Evolutionary conservation across 2,113 vertebrate genomes (phyloP).

Genomic region (Hydrochoerus hydrochaeris): DNA sequence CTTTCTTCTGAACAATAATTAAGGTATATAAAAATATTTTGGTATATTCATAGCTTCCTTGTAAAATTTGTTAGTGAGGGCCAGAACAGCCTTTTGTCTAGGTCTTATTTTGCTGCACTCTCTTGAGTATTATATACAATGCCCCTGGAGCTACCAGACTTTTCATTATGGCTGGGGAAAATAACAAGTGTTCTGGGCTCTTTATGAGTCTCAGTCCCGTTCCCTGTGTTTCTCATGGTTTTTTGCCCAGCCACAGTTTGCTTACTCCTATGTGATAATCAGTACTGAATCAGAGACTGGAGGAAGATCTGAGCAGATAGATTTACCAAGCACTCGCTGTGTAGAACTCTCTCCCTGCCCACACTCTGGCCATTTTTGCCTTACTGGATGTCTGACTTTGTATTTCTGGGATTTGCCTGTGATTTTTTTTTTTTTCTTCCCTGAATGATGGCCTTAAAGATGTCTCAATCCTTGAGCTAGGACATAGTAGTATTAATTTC

Average conservation of each 20-base stretch:
- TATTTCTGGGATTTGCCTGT: background rate
- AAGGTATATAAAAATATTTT: background rate
- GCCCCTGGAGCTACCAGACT: background rate
- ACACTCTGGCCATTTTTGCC: too few species aligned
- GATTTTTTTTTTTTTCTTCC: too few species aligned
- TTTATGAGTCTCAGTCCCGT: background rate
- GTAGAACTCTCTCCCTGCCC: background rate
- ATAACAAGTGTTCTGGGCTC: background rate
- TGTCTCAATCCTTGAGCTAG: background rate
- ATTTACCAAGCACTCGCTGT: background rate
- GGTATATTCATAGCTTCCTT: background rate
- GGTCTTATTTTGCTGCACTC: background rate
- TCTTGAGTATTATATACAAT: background rate
- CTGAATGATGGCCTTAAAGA: rapidly evolving
- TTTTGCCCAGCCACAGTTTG: background rate
- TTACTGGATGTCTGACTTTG: background rate
- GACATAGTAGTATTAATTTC: background rate
- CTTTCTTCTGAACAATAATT: background rate
- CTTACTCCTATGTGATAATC: background rate
- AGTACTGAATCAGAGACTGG: background rate
- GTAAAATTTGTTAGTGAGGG: background rate
- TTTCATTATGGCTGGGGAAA: background rate
- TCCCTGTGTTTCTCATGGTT: background rate
- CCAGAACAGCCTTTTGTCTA: background rate
- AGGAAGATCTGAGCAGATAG: background rate